A percentile compares a stretch with the other conserved stretches of the same genome.
phyloP scores from a whole-genome alignment of 2,113 vertebrate genomes.

The Gulo gulo region DNA sequence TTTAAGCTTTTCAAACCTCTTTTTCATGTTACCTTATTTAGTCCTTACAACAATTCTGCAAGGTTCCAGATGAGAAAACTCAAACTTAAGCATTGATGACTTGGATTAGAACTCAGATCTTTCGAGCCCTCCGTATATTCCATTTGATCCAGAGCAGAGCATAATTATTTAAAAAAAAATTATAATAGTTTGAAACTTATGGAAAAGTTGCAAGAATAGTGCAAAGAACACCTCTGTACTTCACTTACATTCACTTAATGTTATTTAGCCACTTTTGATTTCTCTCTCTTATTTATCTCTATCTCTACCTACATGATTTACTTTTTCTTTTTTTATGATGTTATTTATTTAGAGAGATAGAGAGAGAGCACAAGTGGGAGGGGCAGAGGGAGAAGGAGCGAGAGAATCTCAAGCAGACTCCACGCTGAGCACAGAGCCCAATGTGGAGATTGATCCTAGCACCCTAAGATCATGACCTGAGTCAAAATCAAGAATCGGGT shows the following conservation, averaged over 20 bases:
- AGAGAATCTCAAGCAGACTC: not conserved
- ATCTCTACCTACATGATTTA: not conserved
- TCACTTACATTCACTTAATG: not conserved
- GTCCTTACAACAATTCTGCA: not conserved
- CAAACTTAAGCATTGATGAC: not conserved
- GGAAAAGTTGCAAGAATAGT: not conserved
- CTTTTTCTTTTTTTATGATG: not conserved
- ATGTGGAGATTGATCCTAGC: not conserved
- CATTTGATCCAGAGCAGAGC: not conserved
- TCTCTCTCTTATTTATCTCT: not conserved
- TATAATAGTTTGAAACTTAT: not conserved
- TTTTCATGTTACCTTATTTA: constrained; percentile 8
- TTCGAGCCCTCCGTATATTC: not conserved
- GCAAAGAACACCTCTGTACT: not conserved
- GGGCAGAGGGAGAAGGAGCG: not conserved
- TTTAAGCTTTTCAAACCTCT: constrained; percentile 29
- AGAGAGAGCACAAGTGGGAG: not conserved
- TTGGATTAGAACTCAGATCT: not conserved
- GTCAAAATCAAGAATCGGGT: not conserved
- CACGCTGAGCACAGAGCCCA: not conserved
- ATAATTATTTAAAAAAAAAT: not conserved
- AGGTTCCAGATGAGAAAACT: constrained; percentile 26
- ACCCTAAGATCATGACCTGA: not conserved
- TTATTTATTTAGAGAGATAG: not conserved
- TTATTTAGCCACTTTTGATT: not conserved